These are phyloP conservation scores for Pheosia tremula DNA, from an alignment of 2,888 invertebrate genomes.

Conservation along the genomic window DNA sequence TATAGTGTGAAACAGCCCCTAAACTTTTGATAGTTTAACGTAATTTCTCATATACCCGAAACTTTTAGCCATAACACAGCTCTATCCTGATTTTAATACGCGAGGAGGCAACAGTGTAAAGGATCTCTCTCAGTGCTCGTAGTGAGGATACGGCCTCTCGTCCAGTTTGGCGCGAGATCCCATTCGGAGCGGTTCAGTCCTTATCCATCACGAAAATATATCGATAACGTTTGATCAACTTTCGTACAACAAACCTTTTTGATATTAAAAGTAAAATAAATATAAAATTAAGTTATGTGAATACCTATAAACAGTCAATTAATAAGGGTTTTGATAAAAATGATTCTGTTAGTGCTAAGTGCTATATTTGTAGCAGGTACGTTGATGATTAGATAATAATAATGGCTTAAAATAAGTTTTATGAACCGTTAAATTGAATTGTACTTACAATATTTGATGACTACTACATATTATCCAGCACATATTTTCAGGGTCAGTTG, in stretches of 20 bases:
- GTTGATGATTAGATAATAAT: constrained; percentile 14
- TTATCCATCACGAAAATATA: constrained; percentile 5
- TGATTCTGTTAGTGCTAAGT: constrained; percentile 33
- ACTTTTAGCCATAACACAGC: not conserved
- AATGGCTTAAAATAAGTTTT: not conserved
- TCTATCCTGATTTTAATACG: not conserved
- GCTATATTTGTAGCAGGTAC: constrained; percentile 36
- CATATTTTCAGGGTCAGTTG: no score
- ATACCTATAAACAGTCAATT: no score
- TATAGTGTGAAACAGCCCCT: no score
- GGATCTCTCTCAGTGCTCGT: constrained; percentile 17
- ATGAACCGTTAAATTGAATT: not conserved
- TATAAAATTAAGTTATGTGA: no score
- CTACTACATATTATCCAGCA: no score
- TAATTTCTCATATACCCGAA: not conserved
- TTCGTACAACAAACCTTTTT: not conserved
- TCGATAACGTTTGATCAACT: constrained; percentile 3
- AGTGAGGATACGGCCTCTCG: constrained; percentile 17
- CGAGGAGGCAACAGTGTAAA: not conserved
- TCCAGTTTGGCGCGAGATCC: constrained; percentile 47
- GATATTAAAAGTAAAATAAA: not conserved
- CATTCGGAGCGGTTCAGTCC: constrained; percentile 37
- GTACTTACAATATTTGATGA: no score
- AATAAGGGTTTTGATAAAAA: constrained; percentile 5
- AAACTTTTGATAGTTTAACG: not conserved